A percentile compares a stretch with the other conserved stretches of the same genome.
Conservation (phyloP, 2,888 invertebrate genomes). For the Aethes cnicana region DNA sequence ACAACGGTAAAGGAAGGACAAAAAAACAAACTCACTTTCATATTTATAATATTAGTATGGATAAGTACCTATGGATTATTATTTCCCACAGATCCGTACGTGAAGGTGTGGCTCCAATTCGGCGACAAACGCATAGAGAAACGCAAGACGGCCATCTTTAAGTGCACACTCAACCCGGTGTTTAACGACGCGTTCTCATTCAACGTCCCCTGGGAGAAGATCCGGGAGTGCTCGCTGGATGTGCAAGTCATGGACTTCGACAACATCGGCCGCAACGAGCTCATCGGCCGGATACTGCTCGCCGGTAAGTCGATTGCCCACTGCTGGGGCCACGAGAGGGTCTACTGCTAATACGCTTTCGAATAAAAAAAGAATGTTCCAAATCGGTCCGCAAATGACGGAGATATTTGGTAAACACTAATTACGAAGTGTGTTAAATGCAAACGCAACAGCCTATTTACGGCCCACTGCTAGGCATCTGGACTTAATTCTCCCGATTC, state of each 20-base stretch:
- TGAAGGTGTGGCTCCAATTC: slow-evolving; percentile 98
- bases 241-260: slow-evolving; percentile 98
- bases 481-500: too few relatives aligned
- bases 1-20: background rate
- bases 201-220: slow-evolving; percentile 98
- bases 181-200: slow-evolving; percentile 98
- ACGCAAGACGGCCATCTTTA: slow-evolving; percentile 96
- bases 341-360: too few relatives aligned
- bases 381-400: too few relatives aligned
- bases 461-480: too few relatives aligned
- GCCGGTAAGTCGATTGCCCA: slow-evolving; percentile 94
- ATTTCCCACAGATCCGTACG: slow-evolving; percentile 93
- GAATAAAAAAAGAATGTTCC: too few relatives aligned
- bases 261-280: slow-evolving; percentile 95
- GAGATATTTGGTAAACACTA: too few relatives aligned
- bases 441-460: too few relatives aligned
- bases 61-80: background rate
- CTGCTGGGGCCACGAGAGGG: too few relatives aligned
- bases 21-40: too few relatives aligned
- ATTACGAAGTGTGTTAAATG: too few relatives aligned
- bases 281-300: slow-evolving; percentile 95
- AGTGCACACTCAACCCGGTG: slow-evolving; percentile 96
- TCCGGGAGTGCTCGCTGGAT: slow-evolving; percentile 95
- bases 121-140: slow-evolving; percentile 97
- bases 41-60: too few relatives aligned